Percentiles rank a stretch among this genome's conserved stretches.
Conservation (phyloP, 2,888 invertebrate species). For the Drosophila sordidula region DNA sequence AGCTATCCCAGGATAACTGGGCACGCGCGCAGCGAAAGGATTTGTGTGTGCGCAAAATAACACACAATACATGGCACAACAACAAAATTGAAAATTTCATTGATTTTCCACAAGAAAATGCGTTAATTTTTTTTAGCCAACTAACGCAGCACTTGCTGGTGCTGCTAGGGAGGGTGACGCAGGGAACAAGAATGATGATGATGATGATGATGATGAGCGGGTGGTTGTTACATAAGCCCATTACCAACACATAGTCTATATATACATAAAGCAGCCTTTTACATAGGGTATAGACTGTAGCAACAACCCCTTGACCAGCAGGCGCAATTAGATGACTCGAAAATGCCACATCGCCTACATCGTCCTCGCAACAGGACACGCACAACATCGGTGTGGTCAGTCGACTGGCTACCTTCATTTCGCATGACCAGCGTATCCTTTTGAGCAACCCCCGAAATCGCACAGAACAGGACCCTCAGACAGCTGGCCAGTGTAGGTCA, state of each 20-base stretch:
- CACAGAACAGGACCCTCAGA: slow-evolving; percentile 32
- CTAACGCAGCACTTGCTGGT: slow-evolving; percentile 43
- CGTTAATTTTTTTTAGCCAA: slow-evolving; percentile 51
- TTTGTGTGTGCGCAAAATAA: slow-evolving; percentile 35
- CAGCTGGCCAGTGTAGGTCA: slow-evolving; percentile 70
- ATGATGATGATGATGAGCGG: slow-evolving; percentile 43
- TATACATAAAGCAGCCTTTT: slow-evolving; percentile 1
- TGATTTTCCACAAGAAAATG: slow-evolving; percentile 61
- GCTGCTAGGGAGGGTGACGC: slow-evolving; percentile 26
- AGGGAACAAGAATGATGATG: slow-evolving; percentile 18
- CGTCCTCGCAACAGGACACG: slow-evolving; percentile 42
- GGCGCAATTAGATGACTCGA: slow-evolving; percentile 64
- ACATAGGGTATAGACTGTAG: background rate
- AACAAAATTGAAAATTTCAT: slow-evolving; percentile 47
- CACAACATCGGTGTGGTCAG: slow-evolving; percentile 42
- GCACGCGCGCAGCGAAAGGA: slow-evolving; percentile 77
- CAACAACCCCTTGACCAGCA: slow-evolving; percentile 66
- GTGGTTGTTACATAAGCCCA: slow-evolving; percentile 53
- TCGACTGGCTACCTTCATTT: slow-evolving; percentile 38
- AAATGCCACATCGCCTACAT: slow-evolving; percentile 37
- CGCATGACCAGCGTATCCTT: slow-evolving; percentile 68
- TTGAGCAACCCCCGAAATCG: slow-evolving; percentile 68
- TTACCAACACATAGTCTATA: slow-evolving; percentile 4
- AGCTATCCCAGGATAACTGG: slow-evolving; percentile 49
- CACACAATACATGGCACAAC: slow-evolving; percentile 12